Base-by-base conservation (phyloP, 2,888 invertebrate genomes). In the Synergus laeviventris region DNA sequence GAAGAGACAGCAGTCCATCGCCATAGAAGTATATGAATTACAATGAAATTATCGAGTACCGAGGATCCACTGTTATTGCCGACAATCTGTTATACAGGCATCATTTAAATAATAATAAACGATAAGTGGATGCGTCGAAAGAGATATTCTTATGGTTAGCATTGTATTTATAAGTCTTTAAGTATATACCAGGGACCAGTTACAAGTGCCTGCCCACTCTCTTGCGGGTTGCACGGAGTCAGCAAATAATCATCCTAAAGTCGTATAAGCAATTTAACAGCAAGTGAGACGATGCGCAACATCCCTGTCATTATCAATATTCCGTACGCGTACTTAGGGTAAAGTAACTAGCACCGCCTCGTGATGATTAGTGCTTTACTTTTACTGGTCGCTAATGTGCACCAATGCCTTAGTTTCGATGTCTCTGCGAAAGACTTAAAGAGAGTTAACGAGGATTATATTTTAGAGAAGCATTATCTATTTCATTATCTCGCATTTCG, bases 91-190 rank as follows among this genome's bases (percentile, higher is more conserved):
- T 70, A 70, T 70, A 70, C 45, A 70, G 70, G 70, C 70, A 70
- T 70, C 70, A 70, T 70, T 70, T 70, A 70, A 70, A 70, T 70
- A 70, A 70, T 70, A 70, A 70, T 70, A 70, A 70, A 70, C 70
- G 70, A 70, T 70, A 70, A 70, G 70, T 70, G 70, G 70, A 70
- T 70, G 70, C 70, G 70, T 70, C 70, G 70, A 70, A 70, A 70
- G 70, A 70, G 70, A 70, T 70, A 70, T 36, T 70, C 70, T 70
- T 70, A 70, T 70, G 70, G 70, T 70, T 70, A 70, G 70, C 70
- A 70, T 70, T 70, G 70, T 70, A 70, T 70, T 70, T 70, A 70
- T 70, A 70, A 70, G 70, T 70, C 70, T 70, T 54, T 70, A 70
- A 70, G 70, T 70, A 70, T 70, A 70, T 70, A 31, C 31, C 31